Evolutionary conservation across 37 sponge, comb jelly and placozoan genomes (phyloP), one percentile per base, ranked within the genome.

Genomic region (Petrosia ficiformis): DNA sequence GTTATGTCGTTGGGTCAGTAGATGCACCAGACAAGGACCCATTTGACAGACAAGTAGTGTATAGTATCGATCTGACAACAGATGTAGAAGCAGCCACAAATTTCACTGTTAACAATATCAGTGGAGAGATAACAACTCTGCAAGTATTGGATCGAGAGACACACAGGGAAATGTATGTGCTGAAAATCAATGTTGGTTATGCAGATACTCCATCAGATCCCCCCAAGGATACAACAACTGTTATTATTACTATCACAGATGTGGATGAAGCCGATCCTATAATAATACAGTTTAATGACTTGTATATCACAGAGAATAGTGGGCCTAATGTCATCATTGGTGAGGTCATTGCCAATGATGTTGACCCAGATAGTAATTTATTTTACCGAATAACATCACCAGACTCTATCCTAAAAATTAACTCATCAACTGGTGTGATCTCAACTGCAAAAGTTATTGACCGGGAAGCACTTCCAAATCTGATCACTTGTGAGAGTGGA

Each of bases 191-290:
- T 1, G 67, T 73, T 19, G 77, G 67, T 40, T 65, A 68, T 22
- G 78, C 57, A 5, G 73, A 77, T 38, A 40, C 69, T 22, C 58
- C 75, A 1, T 31, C 21, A 2, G 67, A 60, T 24, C 39, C 77
- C 40, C 14, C 14, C 54, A 77, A 78, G 4, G 82, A 81, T 36
- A 63, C 24, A 0, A 77, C 86, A 34, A 34, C 26, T 14, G 86
- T 90, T 1, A 21, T 36, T 38, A 41, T 90, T 0, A 56, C 32
- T 8, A 61, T 85, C 66, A 75, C 71, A 10, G 85, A 90, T 35
- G 42, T 69, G 22, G 73, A 90, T 36, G 86, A 81, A 16, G 54
- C 71, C 41, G 4, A 26, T 2, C 65, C 71, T 0, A 34, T 54
- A 16, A 65, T 80, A 28, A 30, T 63, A 32, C 35, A 29, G 25